These are phyloP conservation scores for Macquaria australasica DNA, from an alignment of 2,113 vertebrate species.

Conservation along the genomic window DNA sequence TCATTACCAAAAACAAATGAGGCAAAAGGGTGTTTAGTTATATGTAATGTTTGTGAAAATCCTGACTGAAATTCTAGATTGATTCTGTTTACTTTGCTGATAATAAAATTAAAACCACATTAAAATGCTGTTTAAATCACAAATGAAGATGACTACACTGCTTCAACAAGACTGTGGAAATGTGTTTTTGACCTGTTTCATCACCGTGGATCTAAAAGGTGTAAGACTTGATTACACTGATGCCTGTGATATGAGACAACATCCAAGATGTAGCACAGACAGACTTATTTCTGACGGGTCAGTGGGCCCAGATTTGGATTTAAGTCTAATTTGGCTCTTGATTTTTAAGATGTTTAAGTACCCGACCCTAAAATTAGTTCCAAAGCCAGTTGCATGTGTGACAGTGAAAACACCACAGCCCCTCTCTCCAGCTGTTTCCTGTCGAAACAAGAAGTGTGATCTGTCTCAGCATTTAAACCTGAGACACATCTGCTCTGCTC, in stretches of 20 bases:
- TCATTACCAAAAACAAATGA: not conserved
- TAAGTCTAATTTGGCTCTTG: constrained; percentile 2
- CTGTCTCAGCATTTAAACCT: constrained; percentile 55
- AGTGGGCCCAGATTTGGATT: not conserved
- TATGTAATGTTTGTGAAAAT: not conserved
- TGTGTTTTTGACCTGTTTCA: not conserved
- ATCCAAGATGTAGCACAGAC: not conserved
- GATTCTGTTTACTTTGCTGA: not conserved
- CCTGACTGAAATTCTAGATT: not conserved
- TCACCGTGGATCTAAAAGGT: not conserved
- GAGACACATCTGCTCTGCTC: constrained; percentile 54
- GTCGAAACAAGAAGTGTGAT: constrained; percentile 42
- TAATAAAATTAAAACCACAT: not conserved
- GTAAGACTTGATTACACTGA: not conserved
- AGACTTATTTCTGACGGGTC: not conserved
- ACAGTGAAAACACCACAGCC: constrained; percentile 13
- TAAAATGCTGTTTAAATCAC: not conserved
- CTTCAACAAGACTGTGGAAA: not conserved
- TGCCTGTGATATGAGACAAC: not conserved
- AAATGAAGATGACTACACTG: not conserved
- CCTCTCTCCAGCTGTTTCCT: constrained; percentile 38
- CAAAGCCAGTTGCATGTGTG: not conserved
- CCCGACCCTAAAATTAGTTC: constrained; percentile 18
- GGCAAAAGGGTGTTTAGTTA: not conserved
- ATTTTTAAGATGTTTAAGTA: constrained; percentile 29